These are phyloP conservation scores for Muscicapa comitata DNA, from an alignment of 2,797 vertebrate species.

Conservation along the genomic window DNA sequence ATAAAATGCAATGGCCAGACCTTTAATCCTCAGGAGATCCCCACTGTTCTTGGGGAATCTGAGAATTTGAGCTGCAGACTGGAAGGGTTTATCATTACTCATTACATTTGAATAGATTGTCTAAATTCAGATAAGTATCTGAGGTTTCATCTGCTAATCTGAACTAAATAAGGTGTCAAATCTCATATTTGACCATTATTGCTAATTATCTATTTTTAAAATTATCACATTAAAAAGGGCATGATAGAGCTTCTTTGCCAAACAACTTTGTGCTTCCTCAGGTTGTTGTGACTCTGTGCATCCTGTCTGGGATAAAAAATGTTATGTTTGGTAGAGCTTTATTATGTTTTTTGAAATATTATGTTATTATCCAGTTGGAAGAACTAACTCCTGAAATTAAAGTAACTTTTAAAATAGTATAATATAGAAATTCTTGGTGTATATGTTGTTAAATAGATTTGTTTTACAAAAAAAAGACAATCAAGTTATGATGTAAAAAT, in stretches of 20 bases:
- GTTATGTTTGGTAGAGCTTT: not conserved
- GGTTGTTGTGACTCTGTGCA: not conserved
- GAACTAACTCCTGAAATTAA: not conserved
- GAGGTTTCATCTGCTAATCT: not conserved
- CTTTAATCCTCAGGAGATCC: not conserved
- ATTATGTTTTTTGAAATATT: not conserved
- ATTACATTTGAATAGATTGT: not conserved
- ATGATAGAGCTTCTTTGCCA: not conserved
- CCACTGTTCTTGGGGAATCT: not conserved
- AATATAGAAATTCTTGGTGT: not conserved
- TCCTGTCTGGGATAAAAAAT: not conserved
- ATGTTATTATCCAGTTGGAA: not conserved
- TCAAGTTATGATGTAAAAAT: not conserved
- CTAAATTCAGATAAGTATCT: not conserved
- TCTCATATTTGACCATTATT: not conserved
- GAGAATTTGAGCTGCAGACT: not conserved
- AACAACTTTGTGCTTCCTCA: not conserved
- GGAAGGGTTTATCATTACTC: not conserved
- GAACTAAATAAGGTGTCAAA: not conserved
- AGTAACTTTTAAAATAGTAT: not conserved
- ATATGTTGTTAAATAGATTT: not conserved
- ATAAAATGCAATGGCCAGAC: not conserved
- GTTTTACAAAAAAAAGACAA: not conserved
- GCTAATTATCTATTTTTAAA: not conserved
- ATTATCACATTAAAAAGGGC: not conserved